Evolutionary conservation across 2,113 vertebrate species (phyloP), one percentile per base, ranked within the genome.

Genomic region (Smithornis capensis): DNA sequence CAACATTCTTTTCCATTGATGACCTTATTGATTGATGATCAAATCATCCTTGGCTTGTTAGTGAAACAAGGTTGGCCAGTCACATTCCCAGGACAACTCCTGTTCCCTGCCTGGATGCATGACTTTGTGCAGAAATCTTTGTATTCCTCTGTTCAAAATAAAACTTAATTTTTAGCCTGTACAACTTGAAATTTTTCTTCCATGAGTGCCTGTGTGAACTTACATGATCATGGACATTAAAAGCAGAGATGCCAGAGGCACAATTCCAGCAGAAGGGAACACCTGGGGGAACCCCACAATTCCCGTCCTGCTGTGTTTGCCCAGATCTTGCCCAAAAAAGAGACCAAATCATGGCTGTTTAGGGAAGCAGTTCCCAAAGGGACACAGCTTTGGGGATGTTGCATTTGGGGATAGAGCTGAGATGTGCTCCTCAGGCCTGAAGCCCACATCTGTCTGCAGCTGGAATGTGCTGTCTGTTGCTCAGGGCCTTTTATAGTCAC

Each of bases 401-500:
- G 65, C 8, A 8, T 71, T 1, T 83, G 76, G 55, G 64, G 33
- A 0, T 17, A 11, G 69, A 37, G 21, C 74, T 68, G 17, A 33
- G 52, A 6, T 28, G 33, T 55, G 76, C 47, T 62, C 37, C 68
- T 45, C n/a, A 1, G 55, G 5, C 13, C 14, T 1, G 3, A 22
- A 42, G 28, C 42, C 65, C 73, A 69, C 68, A 24, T 37, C 55
- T 91, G 77, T 23, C 59, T 73, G 80, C 84, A 86, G 77, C 87
- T 92, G 84, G 67, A 25, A 5, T 1, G 9, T 3, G 53, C 50
- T 65, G 13, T 12, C 7, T n/a, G 37, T 35, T 53, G 9, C 31
- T 42, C 31, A 6, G 31, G 62, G 50, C 24, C 59, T 12, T 37
- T 55, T 25, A 17, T 1, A 4, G 17, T 62, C 1, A 0, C 47